Percentiles rank a stretch among this genome's conserved stretches.
These are phyloP conservation scores for Meloidogyne hapla DNA, from an alignment of 1,140 invertebrate genomes.

Conservation along the genomic window DNA sequence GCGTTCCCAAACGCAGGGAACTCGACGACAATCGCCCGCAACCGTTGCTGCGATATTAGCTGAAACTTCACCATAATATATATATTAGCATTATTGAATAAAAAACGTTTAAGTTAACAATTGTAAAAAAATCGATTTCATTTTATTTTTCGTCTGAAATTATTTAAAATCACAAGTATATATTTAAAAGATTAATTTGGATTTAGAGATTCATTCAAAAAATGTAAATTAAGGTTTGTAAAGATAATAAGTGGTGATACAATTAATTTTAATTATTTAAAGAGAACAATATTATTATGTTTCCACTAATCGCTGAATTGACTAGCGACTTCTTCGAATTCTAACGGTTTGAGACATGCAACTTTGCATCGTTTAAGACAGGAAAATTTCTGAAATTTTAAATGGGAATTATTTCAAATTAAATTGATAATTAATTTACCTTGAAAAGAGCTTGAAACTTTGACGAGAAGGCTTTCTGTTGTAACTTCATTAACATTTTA, in stretches of 20 bases:
- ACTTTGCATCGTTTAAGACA: neutral
- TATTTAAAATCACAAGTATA: neutral
- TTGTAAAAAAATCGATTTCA: no score
- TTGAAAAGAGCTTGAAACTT: slow-evolving; percentile 3
- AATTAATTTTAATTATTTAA: neutral
- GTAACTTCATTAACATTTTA: neutral
- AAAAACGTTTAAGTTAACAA: no score
- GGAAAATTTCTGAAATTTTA: neutral
- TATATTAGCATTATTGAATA: neutral
- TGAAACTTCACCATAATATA: slow-evolving; percentile 2
- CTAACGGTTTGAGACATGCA: neutral
- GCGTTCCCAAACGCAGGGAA: slow-evolving; percentile 1
- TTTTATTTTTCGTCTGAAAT: neutral
- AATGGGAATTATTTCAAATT: neutral
- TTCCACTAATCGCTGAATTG: neutral
- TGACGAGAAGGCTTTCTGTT: neutral
- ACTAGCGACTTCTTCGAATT: neutral
- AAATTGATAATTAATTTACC: neutral
- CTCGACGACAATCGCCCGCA: neutral
- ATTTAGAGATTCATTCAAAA: slow-evolving; percentile 3
- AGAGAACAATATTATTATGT: neutral
- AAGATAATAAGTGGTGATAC: neutral
- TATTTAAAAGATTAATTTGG: neutral
- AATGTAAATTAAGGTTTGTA: neutral
- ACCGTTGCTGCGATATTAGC: slow-evolving; percentile 1